Evolutionary conservation across 1,140 invertebrate species (phyloP), one percentile per base, ranked within the genome.

Genomic region (Micrasema longulum): DNA sequence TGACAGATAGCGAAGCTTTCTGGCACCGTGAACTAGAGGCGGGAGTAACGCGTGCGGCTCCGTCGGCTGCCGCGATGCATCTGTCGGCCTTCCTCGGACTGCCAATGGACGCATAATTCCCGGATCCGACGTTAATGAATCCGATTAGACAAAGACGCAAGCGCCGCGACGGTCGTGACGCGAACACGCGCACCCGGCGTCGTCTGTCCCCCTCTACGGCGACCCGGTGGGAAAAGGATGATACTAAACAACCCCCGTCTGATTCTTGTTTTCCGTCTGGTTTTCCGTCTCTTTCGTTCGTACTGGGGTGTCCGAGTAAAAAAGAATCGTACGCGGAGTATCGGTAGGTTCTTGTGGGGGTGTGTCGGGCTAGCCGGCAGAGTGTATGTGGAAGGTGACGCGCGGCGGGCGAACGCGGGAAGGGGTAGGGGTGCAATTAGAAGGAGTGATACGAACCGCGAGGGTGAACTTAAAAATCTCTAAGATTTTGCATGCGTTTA

Each of bases 101-200:
- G 77, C 80, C 80, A 81, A 86, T 85, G 85, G 81, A 81, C 82
- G 84, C 82, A 84, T 84, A 83, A 84, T 83, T 84, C 82, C 83
- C 77, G 81, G 80, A 82, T 83, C 77, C 80, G 78, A 80, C 80
- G 84, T 84, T 85, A 85, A 85, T 85, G 83, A 84, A 85, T 85
- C 83, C 82, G 84, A 85, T 85, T 85, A 84, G 83, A 84, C 83
- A 84, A 84, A 83, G 83, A 82, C 82, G 82, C 82, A 80, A 79
- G 82, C 82, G 82, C 80, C 78, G 77, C 77, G 73, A 62, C 74
- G 74, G 66, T 78, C 68, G 63, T 71, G 74, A 77, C 78, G 70
- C 73, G 74, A 76, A 79, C 79, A 67, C 68, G 76, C 57, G 69
- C 69, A 43, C 55, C 43, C 36, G 23, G 23, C 67, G 31, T 63